Conservation (phyloP, 2,797 vertebrate species). For the Malacoctenus gilli region DNA sequence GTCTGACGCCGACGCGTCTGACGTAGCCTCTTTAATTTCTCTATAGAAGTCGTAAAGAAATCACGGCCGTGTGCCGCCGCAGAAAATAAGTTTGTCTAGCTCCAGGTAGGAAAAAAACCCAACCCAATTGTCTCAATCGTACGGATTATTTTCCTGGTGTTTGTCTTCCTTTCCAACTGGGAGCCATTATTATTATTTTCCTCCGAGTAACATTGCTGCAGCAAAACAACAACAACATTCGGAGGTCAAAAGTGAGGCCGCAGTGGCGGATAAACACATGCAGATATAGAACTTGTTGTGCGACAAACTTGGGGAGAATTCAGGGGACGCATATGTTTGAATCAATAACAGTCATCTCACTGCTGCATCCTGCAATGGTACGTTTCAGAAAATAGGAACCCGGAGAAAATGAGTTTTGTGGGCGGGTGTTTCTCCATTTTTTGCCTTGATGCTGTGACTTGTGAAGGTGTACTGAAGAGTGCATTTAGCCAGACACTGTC, state of each 20-base stretch:
- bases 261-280: conserved; percentile 2
- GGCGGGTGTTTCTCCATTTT: too few species aligned
- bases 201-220: neutral
- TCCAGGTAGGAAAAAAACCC: conserved; percentile 2
- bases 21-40: neutral
- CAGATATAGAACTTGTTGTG: conserved; percentile 9
- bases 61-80: neutral
- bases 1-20: conserved; percentile 5
- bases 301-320: conserved; percentile 1
- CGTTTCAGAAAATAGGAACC: neutral
- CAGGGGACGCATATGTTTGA: neutral
- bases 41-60: neutral
- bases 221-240: conserved; percentile 27
- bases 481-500: too few species aligned
- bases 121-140: conserved; percentile 6
- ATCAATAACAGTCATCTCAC: conserved; percentile 6
- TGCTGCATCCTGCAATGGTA: neutral
- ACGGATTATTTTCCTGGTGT: conserved; percentile 4
- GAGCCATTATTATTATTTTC: conserved; percentile 19
- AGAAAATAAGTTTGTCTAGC: conserved; percentile 5
- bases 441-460: neutral
- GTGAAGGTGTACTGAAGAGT: neutral
- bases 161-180: conserved; percentile 9
- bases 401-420: neutral
- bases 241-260: conserved; percentile 27